Conservation (phyloP, 1,140 invertebrate genomes). For the Micrasema minimum region DNA sequence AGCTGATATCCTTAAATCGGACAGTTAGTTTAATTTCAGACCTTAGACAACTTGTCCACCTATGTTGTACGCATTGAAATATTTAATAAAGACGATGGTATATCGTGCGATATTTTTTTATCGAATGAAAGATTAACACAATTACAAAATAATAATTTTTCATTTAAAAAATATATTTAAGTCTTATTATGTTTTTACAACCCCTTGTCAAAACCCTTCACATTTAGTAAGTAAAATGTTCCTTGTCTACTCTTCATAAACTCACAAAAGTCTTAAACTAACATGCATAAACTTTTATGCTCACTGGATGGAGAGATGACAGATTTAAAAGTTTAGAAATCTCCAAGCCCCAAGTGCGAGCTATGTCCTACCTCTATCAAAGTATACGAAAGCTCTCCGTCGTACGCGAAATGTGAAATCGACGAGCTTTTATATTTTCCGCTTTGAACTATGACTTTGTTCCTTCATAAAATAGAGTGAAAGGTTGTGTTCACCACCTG, state of each 20-base stretch:
- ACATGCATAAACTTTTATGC: constrained; percentile 22
- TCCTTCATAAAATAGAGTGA: constrained; percentile 33
- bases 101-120: too few relatives aligned
- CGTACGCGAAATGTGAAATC: constrained; percentile 26
- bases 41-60: too few relatives aligned
- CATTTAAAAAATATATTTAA: too few relatives aligned
- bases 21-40: too few relatives aligned
- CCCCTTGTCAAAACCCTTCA: too few relatives aligned
- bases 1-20: too few relatives aligned
- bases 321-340: constrained; percentile 41
- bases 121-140: too few relatives aligned
- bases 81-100: too few relatives aligned
- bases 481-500: constrained; percentile 38
- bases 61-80: too few relatives aligned
- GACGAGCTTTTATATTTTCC: constrained; percentile 30
- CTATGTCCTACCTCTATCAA: background rate
- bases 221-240: background rate
- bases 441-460: constrained; percentile 35
- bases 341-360: constrained; percentile 27
- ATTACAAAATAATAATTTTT: too few relatives aligned
- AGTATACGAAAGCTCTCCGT: constrained; percentile 10
- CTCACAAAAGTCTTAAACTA: constrained; percentile 22
- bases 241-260: constrained; percentile 29
- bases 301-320: constrained; percentile 32
- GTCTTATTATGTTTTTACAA: too few relatives aligned